These are phyloP conservation scores for Lasioglossum leucozonium DNA, from an alignment of 2,888 invertebrate species.

Conservation along the genomic window DNA sequence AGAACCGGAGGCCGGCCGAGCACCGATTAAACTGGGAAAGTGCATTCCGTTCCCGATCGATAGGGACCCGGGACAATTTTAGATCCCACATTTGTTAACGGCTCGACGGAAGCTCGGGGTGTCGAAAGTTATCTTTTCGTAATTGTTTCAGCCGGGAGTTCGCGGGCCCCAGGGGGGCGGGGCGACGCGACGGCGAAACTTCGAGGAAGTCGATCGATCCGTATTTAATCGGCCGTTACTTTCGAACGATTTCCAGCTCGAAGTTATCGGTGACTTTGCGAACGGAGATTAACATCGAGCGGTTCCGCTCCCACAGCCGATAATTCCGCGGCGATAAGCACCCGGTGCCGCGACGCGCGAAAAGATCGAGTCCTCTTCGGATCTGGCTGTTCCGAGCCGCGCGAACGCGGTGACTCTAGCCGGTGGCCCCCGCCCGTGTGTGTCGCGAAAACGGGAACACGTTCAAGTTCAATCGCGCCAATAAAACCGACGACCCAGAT, in stretches of 20 bases:
- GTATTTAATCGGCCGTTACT: conserved; percentile 14
- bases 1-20: not conserved
- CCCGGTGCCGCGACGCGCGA: not conserved
- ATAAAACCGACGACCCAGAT: conserved; percentile 65
- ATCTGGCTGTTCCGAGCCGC: not conserved
- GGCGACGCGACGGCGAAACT: not conserved
- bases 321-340: conserved; percentile 31
- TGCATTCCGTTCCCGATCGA: not conserved
- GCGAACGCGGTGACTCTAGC: not conserved
- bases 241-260: conserved; percentile 21
- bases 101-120: not conserved
- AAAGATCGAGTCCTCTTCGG: conserved; percentile 25
- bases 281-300: conserved; percentile 22
- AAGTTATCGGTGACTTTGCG: not conserved
- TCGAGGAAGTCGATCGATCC: conserved; percentile 9
- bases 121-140: conserved; percentile 6
- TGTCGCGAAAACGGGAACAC: conserved; percentile 53
- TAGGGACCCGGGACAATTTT: not conserved
- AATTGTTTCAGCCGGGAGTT: not conserved
- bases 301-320: conserved; percentile 16
- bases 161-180: not conserved
- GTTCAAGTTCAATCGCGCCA: conserved; percentile 68
- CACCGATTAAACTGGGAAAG: not conserved
- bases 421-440: conserved; percentile 17
- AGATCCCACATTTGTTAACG: not conserved